phyloP scores from a whole-genome alignment of 2,797 vertebrate species.

The Anguilla megastoma region DNA sequence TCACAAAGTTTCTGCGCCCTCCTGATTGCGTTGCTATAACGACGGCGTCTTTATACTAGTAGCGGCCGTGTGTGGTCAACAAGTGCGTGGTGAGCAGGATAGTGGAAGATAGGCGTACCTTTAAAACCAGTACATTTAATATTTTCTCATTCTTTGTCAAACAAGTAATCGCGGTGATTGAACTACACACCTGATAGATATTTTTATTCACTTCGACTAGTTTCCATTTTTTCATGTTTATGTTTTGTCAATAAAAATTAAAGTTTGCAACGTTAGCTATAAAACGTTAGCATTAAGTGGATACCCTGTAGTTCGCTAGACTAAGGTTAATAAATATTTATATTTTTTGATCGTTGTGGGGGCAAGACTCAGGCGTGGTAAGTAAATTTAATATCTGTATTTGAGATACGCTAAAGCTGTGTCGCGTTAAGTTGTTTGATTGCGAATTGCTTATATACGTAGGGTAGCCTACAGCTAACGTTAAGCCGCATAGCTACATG shows the following conservation, averaged over 20 bases:
- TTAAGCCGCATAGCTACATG: neutral
- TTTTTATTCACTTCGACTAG: neutral
- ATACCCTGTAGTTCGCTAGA: neutral
- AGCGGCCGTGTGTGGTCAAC: neutral
- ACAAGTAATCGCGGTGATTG: neutral
- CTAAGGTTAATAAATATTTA: neutral
- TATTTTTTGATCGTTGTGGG: neutral
- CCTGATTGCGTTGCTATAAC: conserved; percentile 7
- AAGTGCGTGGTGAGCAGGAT: neutral
- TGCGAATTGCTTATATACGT: neutral
- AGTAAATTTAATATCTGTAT: neutral
- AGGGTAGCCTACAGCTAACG: neutral
- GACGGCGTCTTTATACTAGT: neutral
- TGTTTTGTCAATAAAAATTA: neutral
- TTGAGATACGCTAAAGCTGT: neutral
- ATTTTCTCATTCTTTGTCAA: neutral
- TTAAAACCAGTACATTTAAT: neutral
- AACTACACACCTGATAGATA: neutral
- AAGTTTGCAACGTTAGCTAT: neutral
- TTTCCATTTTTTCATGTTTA: neutral
- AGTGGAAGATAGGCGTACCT: neutral
- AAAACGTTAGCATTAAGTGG: neutral
- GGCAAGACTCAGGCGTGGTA: neutral
- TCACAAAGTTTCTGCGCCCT: neutral
- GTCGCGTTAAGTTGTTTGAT: neutral